Base-by-base conservation (phyloP, 1,140 invertebrate species). In the Euschistus heros region DNA sequence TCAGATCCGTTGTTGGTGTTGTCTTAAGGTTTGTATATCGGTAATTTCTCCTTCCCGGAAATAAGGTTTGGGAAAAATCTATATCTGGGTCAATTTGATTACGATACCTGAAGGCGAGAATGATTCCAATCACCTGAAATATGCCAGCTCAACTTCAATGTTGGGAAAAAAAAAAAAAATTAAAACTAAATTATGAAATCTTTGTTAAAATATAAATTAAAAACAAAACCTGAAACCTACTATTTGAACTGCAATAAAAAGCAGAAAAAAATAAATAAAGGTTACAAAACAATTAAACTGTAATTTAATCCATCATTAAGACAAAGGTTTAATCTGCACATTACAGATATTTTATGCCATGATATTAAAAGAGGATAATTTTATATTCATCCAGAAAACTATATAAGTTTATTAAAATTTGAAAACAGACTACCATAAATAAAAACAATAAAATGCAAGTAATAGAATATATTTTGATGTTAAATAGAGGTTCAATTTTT, bases 61-160 rank as follows among this genome's bases (percentile, higher is more conserved):
- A 57, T 57, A 57, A 26, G 14, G 15, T 57, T 24, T 57, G 54
- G 54, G 54, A 57, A 27, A 65, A 52, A 33, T 65, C 46, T 22
- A 59, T 18, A 18, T 65, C 55, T 61, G 65, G 65, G 37, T 66
- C 60, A 50, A 66, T 42, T 47, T 66, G 65, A 37, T 66, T 66
- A 20, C 65, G 65, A 46, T 66, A 66, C 33, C 65, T 22, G 65
- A 15, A 66, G 7, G 65, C 65, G n/a, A 66, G n/a, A 20, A 66
- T 15, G 27, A 62, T 62, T 30, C 57, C 65, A 24, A 66, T 66
- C 26, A 66, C 65, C 65, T 66, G 59, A 62, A 44, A 59, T 27
- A 44, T 46, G 42, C 13, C 37, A 59, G 60, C 54, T 18, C 20
- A 30, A 59, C 1, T 27, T n/a, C 24, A 64, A 22, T 64, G 18